Conservation (phyloP, 2,888 invertebrate species). For the Xanthia icteritia region DNA sequence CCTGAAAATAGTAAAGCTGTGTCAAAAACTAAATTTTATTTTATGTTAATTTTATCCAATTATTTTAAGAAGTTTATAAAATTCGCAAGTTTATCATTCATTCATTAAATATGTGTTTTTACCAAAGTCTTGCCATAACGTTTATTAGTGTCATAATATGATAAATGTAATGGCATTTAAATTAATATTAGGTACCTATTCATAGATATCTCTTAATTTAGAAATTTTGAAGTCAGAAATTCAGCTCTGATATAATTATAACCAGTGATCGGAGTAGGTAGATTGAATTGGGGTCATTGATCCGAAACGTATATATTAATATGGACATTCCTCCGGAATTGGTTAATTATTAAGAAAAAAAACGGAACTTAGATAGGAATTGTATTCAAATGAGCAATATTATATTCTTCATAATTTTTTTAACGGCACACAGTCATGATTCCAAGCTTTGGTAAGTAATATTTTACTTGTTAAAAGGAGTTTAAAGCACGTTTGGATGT, state of each 20-base stretch:
- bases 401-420: no score
- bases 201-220: conserved; percentile 6
- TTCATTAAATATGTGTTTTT: conserved; percentile 23
- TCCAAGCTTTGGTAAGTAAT: no score
- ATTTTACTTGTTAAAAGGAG: no score
- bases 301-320: no score
- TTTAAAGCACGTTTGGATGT: no score
- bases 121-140: conserved; percentile 65
- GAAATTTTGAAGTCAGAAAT: conserved; percentile 21
- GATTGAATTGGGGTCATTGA: no score
- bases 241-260: conserved; percentile 22
- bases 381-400: no score
- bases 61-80: conserved; percentile 8
- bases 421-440: no score
- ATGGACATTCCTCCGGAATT: no score
- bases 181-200: conserved; percentile 18
- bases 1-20: conserved; percentile 3
- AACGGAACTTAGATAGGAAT: no score
- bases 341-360: no score
- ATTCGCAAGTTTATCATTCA: conserved; percentile 10
- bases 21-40: conserved; percentile 12
- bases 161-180: conserved; percentile 43
- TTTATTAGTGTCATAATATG: conserved; percentile 33
- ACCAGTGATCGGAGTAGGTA: no score
- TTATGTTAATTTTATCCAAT: neutral